Base-by-base conservation (phyloP, 2,113 vertebrate species). In the Gambusia holbrooki region DNA sequence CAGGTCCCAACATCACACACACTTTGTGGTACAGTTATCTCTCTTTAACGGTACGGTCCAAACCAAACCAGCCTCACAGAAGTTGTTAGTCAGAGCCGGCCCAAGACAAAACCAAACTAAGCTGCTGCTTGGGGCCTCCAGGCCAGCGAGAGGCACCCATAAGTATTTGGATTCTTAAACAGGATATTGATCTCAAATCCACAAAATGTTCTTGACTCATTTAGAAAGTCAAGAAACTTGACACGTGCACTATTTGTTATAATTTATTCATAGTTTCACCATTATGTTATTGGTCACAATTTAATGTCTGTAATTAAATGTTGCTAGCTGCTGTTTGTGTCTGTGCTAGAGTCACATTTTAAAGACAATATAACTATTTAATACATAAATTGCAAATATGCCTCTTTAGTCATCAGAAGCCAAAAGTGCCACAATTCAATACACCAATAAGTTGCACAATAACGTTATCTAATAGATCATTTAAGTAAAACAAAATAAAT, bases 11-110 rank as follows among this genome's bases (percentile, higher is more conserved):
- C 27, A 54, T 74, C 65, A 76, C 66, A 60, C 67, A 61, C 1
- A 70, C 69, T 70, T 80, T 62, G 22, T 58, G 64, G 71, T 82
- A 75, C 69, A 66, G 27, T 70, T 73, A 68, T 76, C 15, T 54
- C 17, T 30, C 8, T n/a, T 48, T 62, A 12, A 76, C 2, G 30
- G 68, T 62, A 71, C 32, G 17, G 62, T 35, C 60, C 72, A 66
- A 77, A 22, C 48, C 6, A 48, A 3, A 73, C 33, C 33, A 27
- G 35, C 62, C 62, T 51, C 58, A 60, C 28, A 17, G 27, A n/a
- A 32, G 3, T 42, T 42, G 40, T 42, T 42, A 42, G 45, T 48
- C 51, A 58, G 51, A 58, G 51, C 51, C 51, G 51, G 51, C 51
- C 51, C 51, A 58, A 58, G 25, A 7, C 19, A 58, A 58, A 58